Conservation (phyloP, 2,888 invertebrate genomes). For the Cynaeus angustus region DNA sequence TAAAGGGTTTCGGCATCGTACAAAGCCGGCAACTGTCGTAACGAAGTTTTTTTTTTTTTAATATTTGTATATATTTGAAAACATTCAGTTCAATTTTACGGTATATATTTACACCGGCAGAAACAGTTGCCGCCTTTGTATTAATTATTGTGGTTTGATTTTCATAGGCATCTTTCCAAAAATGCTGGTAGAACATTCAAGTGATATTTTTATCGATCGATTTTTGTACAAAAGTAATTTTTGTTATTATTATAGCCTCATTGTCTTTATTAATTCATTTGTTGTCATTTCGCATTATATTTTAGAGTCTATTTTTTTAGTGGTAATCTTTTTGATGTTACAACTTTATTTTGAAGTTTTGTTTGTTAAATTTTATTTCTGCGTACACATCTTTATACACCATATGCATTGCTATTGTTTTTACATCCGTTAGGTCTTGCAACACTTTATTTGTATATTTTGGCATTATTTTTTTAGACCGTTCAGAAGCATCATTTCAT, state of each 20-base stretch:
- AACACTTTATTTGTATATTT: background rate
- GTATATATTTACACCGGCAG: background rate
- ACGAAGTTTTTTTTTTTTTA: slow-evolving; percentile 16
- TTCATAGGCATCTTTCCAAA: slow-evolving; percentile 22
- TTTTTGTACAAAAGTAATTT: slow-evolving; percentile 46
- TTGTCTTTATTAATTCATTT: slow-evolving; percentile 42
- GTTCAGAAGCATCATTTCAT: slow-evolving; percentile 35
- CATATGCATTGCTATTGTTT: background rate
- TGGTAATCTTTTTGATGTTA: slow-evolving; percentile 61
- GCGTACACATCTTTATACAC: slow-evolving; percentile 30
- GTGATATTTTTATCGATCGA: slow-evolving; percentile 52
- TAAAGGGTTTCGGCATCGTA: slow-evolving; percentile 15
- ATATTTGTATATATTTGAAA: slow-evolving; percentile 30
- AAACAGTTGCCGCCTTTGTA: slow-evolving; percentile 20
- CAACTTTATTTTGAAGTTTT: slow-evolving; percentile 61
- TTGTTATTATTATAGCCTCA: slow-evolving; percentile 40
- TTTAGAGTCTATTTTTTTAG: slow-evolving; percentile 64
- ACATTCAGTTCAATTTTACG: background rate
- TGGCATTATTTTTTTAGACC: background rate
- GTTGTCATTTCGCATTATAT: slow-evolving; percentile 50
- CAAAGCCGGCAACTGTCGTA: slow-evolving; percentile 28
- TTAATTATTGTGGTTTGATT: slow-evolving; percentile 7
- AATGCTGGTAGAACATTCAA: slow-evolving; percentile 19
- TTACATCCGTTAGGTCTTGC: background rate
- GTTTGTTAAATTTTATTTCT: slow-evolving; percentile 63